Evolutionary conservation across 2,888 invertebrate species (phyloP).

Genomic region (Agonopterix subpropinquella): DNA sequence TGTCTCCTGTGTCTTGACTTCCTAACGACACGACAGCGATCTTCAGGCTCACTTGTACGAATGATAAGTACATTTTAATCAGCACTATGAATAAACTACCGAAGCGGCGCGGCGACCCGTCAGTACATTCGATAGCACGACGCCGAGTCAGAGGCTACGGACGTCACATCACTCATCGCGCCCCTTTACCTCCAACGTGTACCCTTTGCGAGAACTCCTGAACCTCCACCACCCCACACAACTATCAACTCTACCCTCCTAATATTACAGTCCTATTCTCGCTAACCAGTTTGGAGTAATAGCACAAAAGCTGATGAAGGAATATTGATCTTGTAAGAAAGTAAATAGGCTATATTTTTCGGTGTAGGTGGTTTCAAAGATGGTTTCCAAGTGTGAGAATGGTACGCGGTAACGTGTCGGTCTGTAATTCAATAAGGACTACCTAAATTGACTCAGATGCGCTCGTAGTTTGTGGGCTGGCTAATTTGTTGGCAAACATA

Average conservation of each 20-base stretch:
- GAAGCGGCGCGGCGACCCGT: conserved; percentile 19
- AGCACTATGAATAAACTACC: conserved; percentile 35
- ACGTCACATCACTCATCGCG: conserved; percentile 64
- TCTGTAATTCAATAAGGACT: conserved; percentile 69
- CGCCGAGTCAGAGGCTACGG: conserved; percentile 55
- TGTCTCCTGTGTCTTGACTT: no score
- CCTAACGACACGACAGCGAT: no score
- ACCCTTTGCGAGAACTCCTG: conserved; percentile 26
- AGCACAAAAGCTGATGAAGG: conserved; percentile 4
- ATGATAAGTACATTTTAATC: background rate
- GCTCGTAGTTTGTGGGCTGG: conserved; percentile 53
- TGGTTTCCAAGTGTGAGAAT: conserved; percentile 16
- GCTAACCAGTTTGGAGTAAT: conserved; percentile 2
- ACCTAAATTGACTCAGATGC: conserved; percentile 69
- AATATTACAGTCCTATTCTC: conserved; percentile 7
- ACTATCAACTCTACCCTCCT: conserved; percentile 2
- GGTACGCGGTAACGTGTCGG: conserved; percentile 54
- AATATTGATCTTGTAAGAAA: conserved; percentile 15
- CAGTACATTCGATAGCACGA: conserved; percentile 43
- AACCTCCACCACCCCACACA: conserved; percentile 12
- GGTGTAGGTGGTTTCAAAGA: conserved; percentile 14
- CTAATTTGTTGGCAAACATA: conserved; percentile 68
- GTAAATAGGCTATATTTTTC: background rate
- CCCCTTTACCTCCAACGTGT: conserved; percentile 50
- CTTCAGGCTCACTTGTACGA: no score